Conservation (phyloP, 1,140 invertebrate species). For the Drosophila equinoxialis region DNA sequence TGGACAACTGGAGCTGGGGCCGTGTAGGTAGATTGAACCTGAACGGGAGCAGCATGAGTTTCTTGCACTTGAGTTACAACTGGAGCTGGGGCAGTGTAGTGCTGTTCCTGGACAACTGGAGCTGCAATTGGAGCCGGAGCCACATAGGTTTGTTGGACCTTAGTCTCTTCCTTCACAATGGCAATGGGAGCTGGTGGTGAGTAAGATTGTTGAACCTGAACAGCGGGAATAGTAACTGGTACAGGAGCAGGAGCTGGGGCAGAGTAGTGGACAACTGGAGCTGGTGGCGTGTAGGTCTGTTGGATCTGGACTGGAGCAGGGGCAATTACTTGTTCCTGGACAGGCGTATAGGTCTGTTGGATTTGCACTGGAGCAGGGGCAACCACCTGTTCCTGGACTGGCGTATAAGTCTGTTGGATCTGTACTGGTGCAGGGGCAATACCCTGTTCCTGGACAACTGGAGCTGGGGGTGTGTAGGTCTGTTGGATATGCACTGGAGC, state of each 20-base stretch:
- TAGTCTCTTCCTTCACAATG: conserved; percentile 26
- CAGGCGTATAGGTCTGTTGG: conserved; percentile 9
- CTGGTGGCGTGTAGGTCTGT: conserved; percentile 13
- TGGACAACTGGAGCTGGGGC: conserved; percentile 18
- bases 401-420: conserved; percentile 9
- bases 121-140: conserved; percentile 34
- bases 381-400: conserved; percentile 10
- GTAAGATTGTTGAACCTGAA: conserved; percentile 27
- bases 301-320: conserved; percentile 9
- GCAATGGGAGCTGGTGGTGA: conserved; percentile 25
- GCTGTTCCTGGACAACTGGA: conserved; percentile 34
- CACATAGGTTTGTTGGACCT: conserved; percentile 35
- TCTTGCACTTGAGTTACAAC: not conserved
- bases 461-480: conserved; percentile 20
- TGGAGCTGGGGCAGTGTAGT: not conserved
- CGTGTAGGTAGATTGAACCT: not conserved
- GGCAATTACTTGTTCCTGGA: not conserved
- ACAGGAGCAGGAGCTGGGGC: conserved; percentile 1
- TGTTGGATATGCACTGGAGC: not conserved
- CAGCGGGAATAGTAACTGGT: conserved; percentile 21
- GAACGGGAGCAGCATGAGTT: not conserved
- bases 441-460: conserved; percentile 10
- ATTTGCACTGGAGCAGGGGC: conserved; percentile 6
- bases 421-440: conserved; percentile 2
- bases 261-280: not conserved